Base-by-base conservation (phyloP, 2,888 invertebrate species). In the Galeruca laticollis region DNA sequence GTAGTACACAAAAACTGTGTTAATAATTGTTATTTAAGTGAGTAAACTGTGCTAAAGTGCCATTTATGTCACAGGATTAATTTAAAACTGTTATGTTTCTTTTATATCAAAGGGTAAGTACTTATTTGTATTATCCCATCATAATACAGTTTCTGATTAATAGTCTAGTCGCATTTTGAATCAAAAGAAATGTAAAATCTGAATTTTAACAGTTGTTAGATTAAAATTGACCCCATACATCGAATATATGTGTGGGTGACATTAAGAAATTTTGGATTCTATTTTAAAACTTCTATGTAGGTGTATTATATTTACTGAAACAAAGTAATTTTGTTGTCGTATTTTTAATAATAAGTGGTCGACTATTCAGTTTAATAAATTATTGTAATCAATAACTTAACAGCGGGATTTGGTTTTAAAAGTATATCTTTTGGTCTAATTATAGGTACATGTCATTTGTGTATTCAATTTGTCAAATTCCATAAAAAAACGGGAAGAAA, bases 231-330 rank as follows among this genome's bases (percentile, higher is more conserved):
- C 52, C 26, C 49, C 49, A 49, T 49, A 18, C 37, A n/a, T 49
- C 21, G 52, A 26, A 21, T 13, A 33, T 15, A 15, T 57, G 35
- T 18, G 33, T 35, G 35, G 35, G 56, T 35, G 56, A 57, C 33
- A 33, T 15, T 15, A 57, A 11, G 15, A 35, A 57, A 33, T n/a
- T 35, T 57, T 57, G n/a, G 15, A 31, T 57, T 57, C 56, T 57
- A 57, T 57, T 57, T 57, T 57, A 31, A 15, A 57, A 35, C 35
- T 35, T 15, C 2, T 56, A 33, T 56, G 35, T 56, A 56, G 56
- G 56, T 56, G 56, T 47, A 15, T 47, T 47, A 18, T 18, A 15
- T 4, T 15, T 15, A 47, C 8, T 9, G 9, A 47, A 47, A 15
- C n/a, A 47, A 43, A 11, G 21, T 8, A 21, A 21, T n/a, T n/a